phyloP scores from a whole-genome alignment of 1,140 invertebrate genomes.

The Aricia agestis region DNA sequence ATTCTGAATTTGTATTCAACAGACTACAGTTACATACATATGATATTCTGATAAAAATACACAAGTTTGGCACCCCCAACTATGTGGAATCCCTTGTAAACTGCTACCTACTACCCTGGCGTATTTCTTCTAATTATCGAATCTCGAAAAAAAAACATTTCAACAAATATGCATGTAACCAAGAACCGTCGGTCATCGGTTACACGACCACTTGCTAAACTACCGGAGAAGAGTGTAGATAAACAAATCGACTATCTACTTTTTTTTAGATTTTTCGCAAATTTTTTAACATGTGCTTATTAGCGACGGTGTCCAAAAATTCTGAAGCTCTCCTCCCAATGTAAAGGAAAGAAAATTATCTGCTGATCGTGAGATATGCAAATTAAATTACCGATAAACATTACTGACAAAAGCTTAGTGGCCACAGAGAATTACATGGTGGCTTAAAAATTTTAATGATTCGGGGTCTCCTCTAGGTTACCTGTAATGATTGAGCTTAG shows the following conservation, averaged over 20 bases:
- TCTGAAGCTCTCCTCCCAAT: slow-evolving; percentile 56
- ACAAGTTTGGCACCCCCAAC: slow-evolving; percentile 40
- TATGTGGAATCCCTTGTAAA: slow-evolving; percentile 57
- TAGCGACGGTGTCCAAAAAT: slow-evolving; percentile 62
- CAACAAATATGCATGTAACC: slow-evolving; percentile 73
- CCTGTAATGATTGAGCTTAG: not conserved
- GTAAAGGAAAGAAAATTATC: slow-evolving; percentile 39
- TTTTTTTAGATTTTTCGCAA: slow-evolving; percentile 39
- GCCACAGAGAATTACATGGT: slow-evolving; percentile 44
- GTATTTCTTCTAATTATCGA: slow-evolving; percentile 60
- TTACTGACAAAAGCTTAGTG: slow-evolving; percentile 47
- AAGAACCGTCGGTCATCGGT: slow-evolving; percentile 61
- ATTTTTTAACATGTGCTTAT: slow-evolving; percentile 50
- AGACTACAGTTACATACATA: not conserved
- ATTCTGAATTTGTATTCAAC: not conserved
- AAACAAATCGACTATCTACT: slow-evolving; percentile 50
- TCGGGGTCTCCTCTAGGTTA: slow-evolving; percentile 31
- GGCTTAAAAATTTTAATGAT: slow-evolving; percentile 40
- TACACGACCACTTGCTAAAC: slow-evolving; percentile 68
- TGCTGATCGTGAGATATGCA: slow-evolving; percentile 43
- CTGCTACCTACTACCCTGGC: slow-evolving; percentile 60
- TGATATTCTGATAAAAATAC: not conserved
- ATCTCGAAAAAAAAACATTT: slow-evolving; percentile 47
- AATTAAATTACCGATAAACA: slow-evolving; percentile 40
- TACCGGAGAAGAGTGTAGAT: slow-evolving; percentile 52